Conservation (phyloP, 1,140 invertebrate species). For the Alviniconcha marisindica region DNA sequence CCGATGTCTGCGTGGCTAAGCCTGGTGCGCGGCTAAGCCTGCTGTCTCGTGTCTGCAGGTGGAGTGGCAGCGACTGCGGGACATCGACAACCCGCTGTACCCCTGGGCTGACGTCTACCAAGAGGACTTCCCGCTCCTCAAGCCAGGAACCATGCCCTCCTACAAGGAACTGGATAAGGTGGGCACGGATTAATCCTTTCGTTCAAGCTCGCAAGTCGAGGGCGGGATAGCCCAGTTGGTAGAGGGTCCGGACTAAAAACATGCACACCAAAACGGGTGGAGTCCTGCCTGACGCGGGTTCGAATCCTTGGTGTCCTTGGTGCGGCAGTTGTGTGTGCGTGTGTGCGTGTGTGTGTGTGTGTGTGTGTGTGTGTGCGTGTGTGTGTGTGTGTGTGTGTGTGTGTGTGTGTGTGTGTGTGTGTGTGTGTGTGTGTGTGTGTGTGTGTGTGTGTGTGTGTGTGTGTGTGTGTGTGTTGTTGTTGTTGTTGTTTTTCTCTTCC, state of each 20-base stretch:
- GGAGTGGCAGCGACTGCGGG: constrained; percentile 72
- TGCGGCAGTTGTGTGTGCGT: not conserved
- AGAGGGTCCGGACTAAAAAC: no score
- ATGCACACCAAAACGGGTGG: no score
- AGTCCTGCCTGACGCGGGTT: no score
- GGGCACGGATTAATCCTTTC: not conserved
- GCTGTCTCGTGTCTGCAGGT: constrained; percentile 3
- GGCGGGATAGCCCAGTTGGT: no score
- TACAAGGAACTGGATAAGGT: constrained; percentile 53
- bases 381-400: not conserved
- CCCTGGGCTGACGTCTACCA: constrained; percentile 72
- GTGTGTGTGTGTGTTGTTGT: not conserved
- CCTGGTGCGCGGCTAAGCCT: no score
- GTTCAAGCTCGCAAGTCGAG: no score
- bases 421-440: not conserved
- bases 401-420: constrained; percentile 1
- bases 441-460: not conserved
- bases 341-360: constrained; percentile 13
- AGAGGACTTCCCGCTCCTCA: constrained; percentile 56
- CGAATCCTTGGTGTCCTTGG: no score
- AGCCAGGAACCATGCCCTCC: constrained; percentile 55
- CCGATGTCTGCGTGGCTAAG: no score
- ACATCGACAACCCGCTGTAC: constrained; percentile 75
- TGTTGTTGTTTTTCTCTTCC: no score
- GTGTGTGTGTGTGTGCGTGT: constrained; percentile 13